Base-by-base conservation (phyloP, 2,888 invertebrate genomes). In the Synergus laeviventris region DNA sequence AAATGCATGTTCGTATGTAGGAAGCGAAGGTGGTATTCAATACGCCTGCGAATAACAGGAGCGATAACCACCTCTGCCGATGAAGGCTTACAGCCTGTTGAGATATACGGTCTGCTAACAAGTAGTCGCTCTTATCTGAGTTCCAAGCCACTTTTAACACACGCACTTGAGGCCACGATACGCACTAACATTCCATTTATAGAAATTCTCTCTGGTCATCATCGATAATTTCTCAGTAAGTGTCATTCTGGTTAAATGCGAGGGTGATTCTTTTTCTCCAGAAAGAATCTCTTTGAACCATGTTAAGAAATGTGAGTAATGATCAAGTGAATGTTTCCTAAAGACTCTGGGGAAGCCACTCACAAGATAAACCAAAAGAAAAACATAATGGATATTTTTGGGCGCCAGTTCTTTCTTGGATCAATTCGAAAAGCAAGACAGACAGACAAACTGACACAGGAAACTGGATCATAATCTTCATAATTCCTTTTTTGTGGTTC, bases 71-170 rank as follows among this genome's bases (percentile, higher is more conserved):
- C 76, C 76, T 78, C 74, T 76, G 78, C 73, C 81, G 81, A 82
- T 82, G 78, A 83, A 79, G 79, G 78, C 76, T 78, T 78, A 78
- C 79, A 61, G 79, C 76, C 79, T 77, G 78, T 82, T 81, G 79
- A 83, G 81, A 83, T 82, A 81, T 74, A 77, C 66, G 18, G 73
- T 75, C 74, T 49, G 70, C 70, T 70, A 70, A 70, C 70, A 70
- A 70, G 70, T 70, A 70, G 70, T 70, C 70, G 49, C 49, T 70
- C 70, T 70, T 70, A 70, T 70, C 70, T 70, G n/a, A 31, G 49
- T 49, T 70, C 36, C 49, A n/a, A 70, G 70, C 49, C 70, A 49
- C 49, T 49, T 70, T 49, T 70, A 70, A 36, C 70, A 18, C 62
- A 70, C 70, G 70, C 70, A 49, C n/a, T 70, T 49, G 16, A 64